phyloP scores from a whole-genome alignment of 1,140 invertebrate genomes.

The Melitaea cinxia region DNA sequence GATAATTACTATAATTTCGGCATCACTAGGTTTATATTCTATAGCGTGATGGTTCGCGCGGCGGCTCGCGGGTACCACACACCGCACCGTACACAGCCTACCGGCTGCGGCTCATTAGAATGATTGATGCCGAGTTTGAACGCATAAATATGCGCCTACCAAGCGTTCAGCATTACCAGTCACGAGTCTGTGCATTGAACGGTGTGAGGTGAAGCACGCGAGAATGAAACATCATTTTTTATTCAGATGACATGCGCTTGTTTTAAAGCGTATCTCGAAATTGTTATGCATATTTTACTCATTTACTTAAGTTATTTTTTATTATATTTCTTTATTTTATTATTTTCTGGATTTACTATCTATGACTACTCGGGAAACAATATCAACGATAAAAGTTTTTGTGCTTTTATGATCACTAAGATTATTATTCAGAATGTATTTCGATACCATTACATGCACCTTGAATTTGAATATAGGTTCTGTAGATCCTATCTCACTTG shows the following conservation, averaged over 20 bases:
- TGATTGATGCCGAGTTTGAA: conserved; percentile 75
- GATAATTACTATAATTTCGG: conserved; percentile 18
- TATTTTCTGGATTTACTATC: too few relatives aligned
- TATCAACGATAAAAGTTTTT: too few relatives aligned
- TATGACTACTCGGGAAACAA: too few relatives aligned
- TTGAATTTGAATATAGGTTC: too few relatives aligned
- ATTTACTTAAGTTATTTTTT: neutral
- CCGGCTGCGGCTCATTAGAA: conserved; percentile 71
- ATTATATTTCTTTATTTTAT: neutral
- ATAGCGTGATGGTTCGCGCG: conserved; percentile 51
- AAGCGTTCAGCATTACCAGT: conserved; percentile 52
- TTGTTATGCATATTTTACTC: neutral
- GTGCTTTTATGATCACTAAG: too few relatives aligned
- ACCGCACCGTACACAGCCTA: conserved; percentile 40
- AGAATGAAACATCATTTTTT: conserved; percentile 12
- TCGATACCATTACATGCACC: too few relatives aligned
- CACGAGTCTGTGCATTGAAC: conserved; percentile 43
- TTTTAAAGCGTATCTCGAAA: neutral
- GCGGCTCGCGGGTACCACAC: conserved; percentile 40
- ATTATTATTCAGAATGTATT: too few relatives aligned
- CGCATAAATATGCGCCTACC: conserved; percentile 71
- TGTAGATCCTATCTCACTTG: too few relatives aligned
- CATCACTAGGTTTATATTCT: conserved; percentile 32
- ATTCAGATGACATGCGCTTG: conserved; percentile 4
- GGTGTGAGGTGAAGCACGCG: conserved; percentile 12